Percentiles rank a stretch among this genome's conserved stretches.
These are phyloP conservation scores for Anhinga anhinga DNA, from an alignment of 2,113 vertebrate genomes.

Conservation along the genomic window DNA sequence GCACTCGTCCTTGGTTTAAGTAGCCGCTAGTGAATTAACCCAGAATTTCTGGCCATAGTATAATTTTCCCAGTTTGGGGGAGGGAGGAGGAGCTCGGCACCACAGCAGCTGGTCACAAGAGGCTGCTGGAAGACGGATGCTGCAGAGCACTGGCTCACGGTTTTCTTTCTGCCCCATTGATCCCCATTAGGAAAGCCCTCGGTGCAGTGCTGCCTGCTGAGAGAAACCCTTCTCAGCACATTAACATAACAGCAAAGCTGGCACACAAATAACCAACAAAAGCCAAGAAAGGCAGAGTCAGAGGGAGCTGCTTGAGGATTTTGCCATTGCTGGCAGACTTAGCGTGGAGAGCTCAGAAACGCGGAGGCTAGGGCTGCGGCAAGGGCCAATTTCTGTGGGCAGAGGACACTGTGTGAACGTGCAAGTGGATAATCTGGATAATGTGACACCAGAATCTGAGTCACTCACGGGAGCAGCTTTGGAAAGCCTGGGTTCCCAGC, in stretches of 20 bases:
- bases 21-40: not conserved
- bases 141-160: not conserved
- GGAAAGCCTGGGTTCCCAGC: not conserved
- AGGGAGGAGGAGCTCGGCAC: too few species aligned
- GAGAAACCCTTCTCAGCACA: not conserved
- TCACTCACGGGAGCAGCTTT: not conserved
- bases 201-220: not conserved
- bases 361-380: not conserved
- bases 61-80: not conserved
- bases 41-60: not conserved
- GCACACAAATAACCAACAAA: fast-evolving
- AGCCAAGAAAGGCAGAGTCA: not conserved
- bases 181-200: not conserved
- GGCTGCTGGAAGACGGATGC: not conserved
- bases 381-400: not conserved
- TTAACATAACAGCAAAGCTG: not conserved
- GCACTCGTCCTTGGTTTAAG: not conserved
- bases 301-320: not conserved
- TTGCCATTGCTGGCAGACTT: not conserved
- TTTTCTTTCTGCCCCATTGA: not conserved
- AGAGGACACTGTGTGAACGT: fast-evolving
- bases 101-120: not conserved
- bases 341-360: not conserved
- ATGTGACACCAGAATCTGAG: fast-evolving
- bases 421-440: not conserved